Percentiles rank a stretch among this genome's conserved stretches.
These are phyloP conservation scores for Listronotus oregonensis DNA, from an alignment of 1,140 invertebrate species.

Conservation along the genomic window DNA sequence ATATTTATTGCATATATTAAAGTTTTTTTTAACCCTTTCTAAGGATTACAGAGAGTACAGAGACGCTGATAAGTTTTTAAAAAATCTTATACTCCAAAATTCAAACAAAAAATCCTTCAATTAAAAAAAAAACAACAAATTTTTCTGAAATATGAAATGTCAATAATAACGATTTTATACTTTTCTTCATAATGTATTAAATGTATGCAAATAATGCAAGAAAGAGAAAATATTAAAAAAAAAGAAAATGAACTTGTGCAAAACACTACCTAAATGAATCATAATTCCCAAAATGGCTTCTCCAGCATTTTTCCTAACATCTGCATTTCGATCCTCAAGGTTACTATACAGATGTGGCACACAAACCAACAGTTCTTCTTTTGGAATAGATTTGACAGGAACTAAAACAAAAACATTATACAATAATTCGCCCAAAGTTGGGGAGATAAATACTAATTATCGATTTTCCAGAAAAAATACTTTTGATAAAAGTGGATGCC, in stretches of 20 bases:
- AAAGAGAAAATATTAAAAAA: no score
- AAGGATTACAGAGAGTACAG: no score
- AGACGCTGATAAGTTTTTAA: no score
- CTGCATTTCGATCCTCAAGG: constrained; percentile 88
- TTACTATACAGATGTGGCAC: constrained; percentile 81
- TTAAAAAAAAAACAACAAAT: no score
- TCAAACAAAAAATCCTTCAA: no score
- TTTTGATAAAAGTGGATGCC: neutral
- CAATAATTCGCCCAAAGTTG: neutral
- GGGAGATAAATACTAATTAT: constrained; percentile 20
- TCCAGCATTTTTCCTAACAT: constrained; percentile 87
- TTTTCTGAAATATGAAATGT: no score
- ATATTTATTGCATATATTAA: no score
- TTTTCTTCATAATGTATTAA: no score
- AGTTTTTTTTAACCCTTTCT: no score
- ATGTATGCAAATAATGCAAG: no score
- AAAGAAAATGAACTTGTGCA: neutral
- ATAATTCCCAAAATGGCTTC: constrained; percentile 90
- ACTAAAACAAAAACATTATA: constrained; percentile 53
- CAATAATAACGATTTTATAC: no score
- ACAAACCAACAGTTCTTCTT: constrained; percentile 80
- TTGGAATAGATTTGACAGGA: constrained; percentile 72
- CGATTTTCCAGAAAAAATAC: neutral
- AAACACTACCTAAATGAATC: constrained; percentile 77
- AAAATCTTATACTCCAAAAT: no score